These are phyloP conservation scores for Macropis europaea DNA, from an alignment of 2,888 invertebrate species.

Conservation along the genomic window DNA sequence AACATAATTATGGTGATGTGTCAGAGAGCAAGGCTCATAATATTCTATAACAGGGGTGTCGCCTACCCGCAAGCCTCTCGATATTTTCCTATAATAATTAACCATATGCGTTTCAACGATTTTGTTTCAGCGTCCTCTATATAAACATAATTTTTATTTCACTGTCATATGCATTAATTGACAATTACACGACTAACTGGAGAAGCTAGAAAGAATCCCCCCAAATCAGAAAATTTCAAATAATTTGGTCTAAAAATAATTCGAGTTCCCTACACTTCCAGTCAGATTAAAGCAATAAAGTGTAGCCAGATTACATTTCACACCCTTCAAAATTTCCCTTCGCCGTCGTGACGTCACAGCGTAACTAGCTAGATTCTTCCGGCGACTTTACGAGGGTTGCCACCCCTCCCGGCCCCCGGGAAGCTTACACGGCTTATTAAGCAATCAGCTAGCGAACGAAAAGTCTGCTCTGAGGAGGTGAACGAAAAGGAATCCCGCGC, in stretches of 20 bases:
- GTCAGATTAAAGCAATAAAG: no score
- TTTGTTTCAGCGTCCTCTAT: not conserved
- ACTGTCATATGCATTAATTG: no score
- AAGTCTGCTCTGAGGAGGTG: slow-evolving; percentile 13
- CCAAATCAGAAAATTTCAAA: no score
- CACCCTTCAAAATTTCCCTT: no score
- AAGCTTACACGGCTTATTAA: slow-evolving; percentile 40
- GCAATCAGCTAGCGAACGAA: slow-evolving; percentile 18
- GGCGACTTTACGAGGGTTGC: not conserved
- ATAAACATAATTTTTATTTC: no score
- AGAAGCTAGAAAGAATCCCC: no score
- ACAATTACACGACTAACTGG: no score
- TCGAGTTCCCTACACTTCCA: no score
- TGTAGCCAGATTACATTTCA: no score
- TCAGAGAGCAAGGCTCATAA: slow-evolving; percentile 54
- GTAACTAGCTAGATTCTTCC: slow-evolving; percentile 8
- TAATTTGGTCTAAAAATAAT: no score
- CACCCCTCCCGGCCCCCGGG: not conserved
- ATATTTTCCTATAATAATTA: slow-evolving; percentile 27
- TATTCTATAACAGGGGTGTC: slow-evolving; percentile 52
- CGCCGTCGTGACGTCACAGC: not conserved
- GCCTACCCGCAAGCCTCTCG: slow-evolving; percentile 35
- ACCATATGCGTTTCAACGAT: not conserved
- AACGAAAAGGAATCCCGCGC: slow-evolving; percentile 29
- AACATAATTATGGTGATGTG: slow-evolving; percentile 59